These are phyloP conservation scores for Griposia aprilina DNA, from an alignment of 2,888 invertebrate genomes.

Conservation along the genomic window DNA sequence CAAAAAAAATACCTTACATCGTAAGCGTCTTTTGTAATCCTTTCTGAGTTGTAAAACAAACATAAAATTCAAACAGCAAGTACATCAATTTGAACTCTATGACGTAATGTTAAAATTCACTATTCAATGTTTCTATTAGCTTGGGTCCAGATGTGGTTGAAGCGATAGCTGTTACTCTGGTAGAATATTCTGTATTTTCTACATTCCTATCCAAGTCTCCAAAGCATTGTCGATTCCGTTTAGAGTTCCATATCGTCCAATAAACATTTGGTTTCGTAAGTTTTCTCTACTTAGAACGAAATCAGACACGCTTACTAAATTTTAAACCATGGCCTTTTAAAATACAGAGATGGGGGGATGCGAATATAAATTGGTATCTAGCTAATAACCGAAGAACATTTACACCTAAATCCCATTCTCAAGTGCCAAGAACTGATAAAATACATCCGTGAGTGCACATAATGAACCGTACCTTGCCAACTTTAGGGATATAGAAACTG, in stretches of 20 bases:
- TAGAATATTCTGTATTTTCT: not conserved
- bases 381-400: constrained; percentile 16
- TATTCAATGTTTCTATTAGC: constrained; percentile 45
- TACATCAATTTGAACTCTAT: constrained; percentile 39
- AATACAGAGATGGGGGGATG: not conserved
- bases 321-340: not conserved
- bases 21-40: constrained; percentile 22
- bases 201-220: not conserved
- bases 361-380: constrained; percentile 10
- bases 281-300: not conserved
- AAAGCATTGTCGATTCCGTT: not conserved
- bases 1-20: constrained; percentile 7
- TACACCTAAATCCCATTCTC: constrained; percentile 20
- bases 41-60: constrained; percentile 19
- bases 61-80: constrained; percentile 7
- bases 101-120: constrained; percentile 7
- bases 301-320: not conserved
- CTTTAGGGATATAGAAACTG: constrained; percentile 17
- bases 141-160: constrained; percentile 46
- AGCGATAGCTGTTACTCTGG: constrained; percentile 50
- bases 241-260: not conserved
- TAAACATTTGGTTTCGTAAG: not conserved
- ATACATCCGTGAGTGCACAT: constrained; percentile 12
- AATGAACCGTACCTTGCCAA: constrained; percentile 37
- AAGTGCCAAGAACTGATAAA: constrained; percentile 54